Base-by-base conservation (phyloP, 2,888 invertebrate species). In the Ernsta delagoae region DNA sequence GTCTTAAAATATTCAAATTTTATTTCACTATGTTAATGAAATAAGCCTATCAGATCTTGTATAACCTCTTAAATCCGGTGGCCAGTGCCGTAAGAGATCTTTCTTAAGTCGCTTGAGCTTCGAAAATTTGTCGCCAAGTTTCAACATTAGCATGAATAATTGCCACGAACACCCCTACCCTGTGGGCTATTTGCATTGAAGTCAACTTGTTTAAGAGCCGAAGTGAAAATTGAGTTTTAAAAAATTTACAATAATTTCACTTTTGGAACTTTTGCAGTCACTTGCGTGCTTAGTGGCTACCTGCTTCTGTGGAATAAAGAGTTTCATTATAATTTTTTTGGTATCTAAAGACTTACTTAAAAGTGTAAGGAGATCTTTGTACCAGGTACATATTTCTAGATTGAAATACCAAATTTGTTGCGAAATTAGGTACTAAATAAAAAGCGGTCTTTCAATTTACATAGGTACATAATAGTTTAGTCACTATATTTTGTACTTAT, bases 91-190 rank as follows among this genome's bases (percentile, higher is more conserved):
- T 24, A 56, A 63, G 31, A 56, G 24, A 56, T 45, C 43, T 12
- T 12, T 24, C 43, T n/a, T 56, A 45, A 64, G 64, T 43, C 56
- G 50, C 36, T 63, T 43, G 56, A 56, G 64, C 56, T 56, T 45
- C 43, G 16, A 5, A 60, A 60, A 60, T 65, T 65, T 59, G 59
- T 50, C 59, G 48, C 11, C n/a, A 59, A 59, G 59, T 59, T 59
- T 57, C 65, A 50, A 59, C 59, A 65, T 65, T 65, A 50, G 48
- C 57, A 65, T 65, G 57, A 59, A 65, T 59, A 65, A 65, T 65
- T 59, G 31, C 48, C 43, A n/a, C 48, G 48, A 39, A 11, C 16
- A 16, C 56, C 11, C 64, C 45, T 57, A 34, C 57, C 56, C 24
- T 12, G 48, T 48, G 12, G 48, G 48, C 53, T 24, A 57, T 65